A percentile compares a stretch with the other conserved stretches of the same genome.
These are phyloP conservation scores for Sinocyclocheilus rhinocerous DNA, from an alignment of 2,113 vertebrate genomes.

Conservation along the genomic window DNA sequence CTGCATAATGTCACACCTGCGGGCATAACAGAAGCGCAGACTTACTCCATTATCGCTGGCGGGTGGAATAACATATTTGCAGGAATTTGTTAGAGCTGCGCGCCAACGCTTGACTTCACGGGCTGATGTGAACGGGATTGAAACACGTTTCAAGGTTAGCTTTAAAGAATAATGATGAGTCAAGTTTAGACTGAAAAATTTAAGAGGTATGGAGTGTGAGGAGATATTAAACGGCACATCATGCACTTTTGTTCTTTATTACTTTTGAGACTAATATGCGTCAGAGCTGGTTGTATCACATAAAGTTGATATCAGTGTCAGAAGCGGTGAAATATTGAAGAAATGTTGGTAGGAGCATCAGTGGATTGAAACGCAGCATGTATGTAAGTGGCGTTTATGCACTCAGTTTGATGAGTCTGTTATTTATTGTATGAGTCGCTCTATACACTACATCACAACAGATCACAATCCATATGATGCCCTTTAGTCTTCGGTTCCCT, in stretches of 20 bases:
- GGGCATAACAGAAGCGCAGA: conserved; percentile 41
- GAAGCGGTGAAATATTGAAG: background rate
- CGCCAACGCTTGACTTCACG: background rate
- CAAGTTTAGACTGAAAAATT: conserved; percentile 23
- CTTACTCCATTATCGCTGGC: conserved; percentile 20
- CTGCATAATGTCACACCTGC: conserved; percentile 47
- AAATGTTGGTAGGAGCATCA: conserved; percentile 1
- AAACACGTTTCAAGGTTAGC: conserved; percentile 28
- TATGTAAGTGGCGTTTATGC: conserved; percentile 7
- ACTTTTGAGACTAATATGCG: background rate
- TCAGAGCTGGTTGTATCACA: background rate
- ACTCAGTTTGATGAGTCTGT: background rate
- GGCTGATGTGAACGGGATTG: conserved; percentile 16
- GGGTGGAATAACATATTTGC: conserved; percentile 35
- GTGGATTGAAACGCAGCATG: background rate
- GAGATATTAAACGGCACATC: background rate
- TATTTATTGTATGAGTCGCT: background rate
- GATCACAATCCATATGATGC: background rate
- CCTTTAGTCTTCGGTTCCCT: background rate
- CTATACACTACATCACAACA: background rate
- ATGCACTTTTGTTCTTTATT: conserved; percentile 1
- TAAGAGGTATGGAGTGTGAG: background rate
- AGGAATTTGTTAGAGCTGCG: conserved; percentile 15
- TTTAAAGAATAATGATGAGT: conserved; percentile 43
- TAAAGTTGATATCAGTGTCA: background rate